Base-by-base conservation (phyloP, 2,113 vertebrate genomes). In the Mus spicilegus region DNA sequence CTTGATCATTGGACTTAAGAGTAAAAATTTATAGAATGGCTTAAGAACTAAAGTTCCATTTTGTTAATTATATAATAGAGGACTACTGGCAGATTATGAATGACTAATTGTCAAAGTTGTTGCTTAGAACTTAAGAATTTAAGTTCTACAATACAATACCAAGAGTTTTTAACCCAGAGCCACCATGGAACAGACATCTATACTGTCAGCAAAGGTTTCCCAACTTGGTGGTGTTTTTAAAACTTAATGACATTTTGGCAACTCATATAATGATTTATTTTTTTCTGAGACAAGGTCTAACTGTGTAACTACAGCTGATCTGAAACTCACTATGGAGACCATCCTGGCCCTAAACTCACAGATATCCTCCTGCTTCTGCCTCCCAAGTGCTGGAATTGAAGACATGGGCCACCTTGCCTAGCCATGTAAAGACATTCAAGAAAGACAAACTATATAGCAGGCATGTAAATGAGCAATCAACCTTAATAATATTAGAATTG, bases 11-110 rank as follows among this genome's bases (percentile, higher is more conserved):
- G 14, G 33, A 65, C 51, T 94, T 95, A 77, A 94, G 51, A 87
- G 67, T 76, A 70, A 95, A 89, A 89, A 22, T 33, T 28, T 96
- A 93, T 42, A 81, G 7, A 54, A 42, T 77, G 33, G 81, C 63
- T 78, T 90, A 88, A 93, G 77, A 97, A 91, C 76, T 78, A 88
- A 95, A 78, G 69, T 39, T 51, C 82, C 93, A 63, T 87, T 97
- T 90, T 84, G 46, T 65, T 95, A 69, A 69, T 46, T 58, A 3
- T 51, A 39, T 84, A 63, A 67, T 42, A 28, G 24, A 39, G 81
- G 75, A 49, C 75, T 90, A 76, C 84, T 73, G 78, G 67, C 1
- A 26, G 49, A 89, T 24, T 46, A 39, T 77, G 14, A 92, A 89
- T 61, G 63, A 89, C 22, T 22, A 87, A 19, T 46, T 96, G 89